These are phyloP conservation scores for Vannuccia rotundouncinata DNA, from an alignment of 2,888 invertebrate species.

Conservation along the genomic window DNA sequence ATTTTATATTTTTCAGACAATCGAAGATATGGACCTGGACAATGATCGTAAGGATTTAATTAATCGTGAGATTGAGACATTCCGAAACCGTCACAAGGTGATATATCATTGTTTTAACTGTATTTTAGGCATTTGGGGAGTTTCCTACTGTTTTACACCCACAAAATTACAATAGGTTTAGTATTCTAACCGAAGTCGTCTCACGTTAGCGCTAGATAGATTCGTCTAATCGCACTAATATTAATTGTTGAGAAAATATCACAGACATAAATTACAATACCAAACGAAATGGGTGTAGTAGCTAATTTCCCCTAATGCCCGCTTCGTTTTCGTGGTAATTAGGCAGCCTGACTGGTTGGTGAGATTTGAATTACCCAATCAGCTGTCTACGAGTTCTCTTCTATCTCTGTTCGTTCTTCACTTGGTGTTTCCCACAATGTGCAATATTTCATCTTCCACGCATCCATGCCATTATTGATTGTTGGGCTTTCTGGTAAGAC, in stretches of 20 bases:
- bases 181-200: no score
- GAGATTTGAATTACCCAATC: slow-evolving; percentile 7
- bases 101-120: not conserved
- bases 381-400: not conserved
- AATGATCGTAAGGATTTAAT: slow-evolving; percentile 93
- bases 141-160: no score
- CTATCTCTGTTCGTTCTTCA: slow-evolving; percentile 15
- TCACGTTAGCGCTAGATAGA: no score
- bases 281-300: no score
- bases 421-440: not conserved
- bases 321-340: slow-evolving; percentile 23
- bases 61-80: slow-evolving; percentile 91
- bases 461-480: not conserved
- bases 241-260: no score
- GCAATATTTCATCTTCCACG: slow-evolving; percentile 4
- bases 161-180: no score
- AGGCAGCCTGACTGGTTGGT: not conserved
- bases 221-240: no score
- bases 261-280: no score
- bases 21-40: slow-evolving; percentile 69
- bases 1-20: slow-evolving; percentile 48
- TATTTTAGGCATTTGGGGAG: not conserved
- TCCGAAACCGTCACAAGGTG: slow-evolving; percentile 60
- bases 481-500: slow-evolving; percentile 14
- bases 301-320: slow-evolving; percentile 13